Percentiles rank a stretch among this genome's conserved stretches.
Conservation (phyloP, 2,888 invertebrate genomes). For the Caenorhabditis parvicauda region DNA sequence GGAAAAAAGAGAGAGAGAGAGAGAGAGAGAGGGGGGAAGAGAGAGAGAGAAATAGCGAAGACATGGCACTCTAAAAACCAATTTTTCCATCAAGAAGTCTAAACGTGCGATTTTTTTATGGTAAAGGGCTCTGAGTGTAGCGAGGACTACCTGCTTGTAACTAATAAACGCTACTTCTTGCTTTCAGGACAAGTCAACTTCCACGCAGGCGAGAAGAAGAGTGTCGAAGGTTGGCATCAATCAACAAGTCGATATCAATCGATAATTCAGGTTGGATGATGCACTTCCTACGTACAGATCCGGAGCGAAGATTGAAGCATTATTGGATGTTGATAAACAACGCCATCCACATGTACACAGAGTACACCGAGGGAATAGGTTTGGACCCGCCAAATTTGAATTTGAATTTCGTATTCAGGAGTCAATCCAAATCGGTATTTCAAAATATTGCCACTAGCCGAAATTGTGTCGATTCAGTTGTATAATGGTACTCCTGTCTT, state of each 20-base stretch:
- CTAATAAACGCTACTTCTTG: not conserved
- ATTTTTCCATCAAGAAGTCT: too few species aligned
- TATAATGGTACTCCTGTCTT: constrained; percentile 56
- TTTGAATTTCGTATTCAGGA: constrained; percentile 22
- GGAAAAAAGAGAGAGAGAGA: not conserved
- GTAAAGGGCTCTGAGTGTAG: too few species aligned
- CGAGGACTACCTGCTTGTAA: too few species aligned
- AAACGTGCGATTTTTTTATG: too few species aligned
- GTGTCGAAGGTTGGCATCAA: constrained; percentile 24
- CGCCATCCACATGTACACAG: constrained; percentile 57
- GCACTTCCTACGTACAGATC: constrained; percentile 53
- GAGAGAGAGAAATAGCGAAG: not conserved
- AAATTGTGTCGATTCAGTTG: constrained; percentile 53
- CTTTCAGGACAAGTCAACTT: constrained; percentile 43
- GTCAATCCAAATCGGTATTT: constrained; percentile 53
- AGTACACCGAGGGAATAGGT: constrained; percentile 50
- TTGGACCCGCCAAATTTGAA: constrained; percentile 14
- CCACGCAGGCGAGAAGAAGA: constrained; percentile 29
- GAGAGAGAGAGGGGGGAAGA: not conserved
- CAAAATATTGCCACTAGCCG: constrained; percentile 50
- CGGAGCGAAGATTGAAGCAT: constrained; percentile 57
- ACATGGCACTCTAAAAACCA: not conserved
- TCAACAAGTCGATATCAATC: too few species aligned
- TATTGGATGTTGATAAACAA: constrained; percentile 61
- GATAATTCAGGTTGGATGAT: constrained; percentile 63